These are phyloP conservation scores for Cephalopterus ornatus DNA, from an alignment of 2,113 vertebrate species.

Conservation along the genomic window DNA sequence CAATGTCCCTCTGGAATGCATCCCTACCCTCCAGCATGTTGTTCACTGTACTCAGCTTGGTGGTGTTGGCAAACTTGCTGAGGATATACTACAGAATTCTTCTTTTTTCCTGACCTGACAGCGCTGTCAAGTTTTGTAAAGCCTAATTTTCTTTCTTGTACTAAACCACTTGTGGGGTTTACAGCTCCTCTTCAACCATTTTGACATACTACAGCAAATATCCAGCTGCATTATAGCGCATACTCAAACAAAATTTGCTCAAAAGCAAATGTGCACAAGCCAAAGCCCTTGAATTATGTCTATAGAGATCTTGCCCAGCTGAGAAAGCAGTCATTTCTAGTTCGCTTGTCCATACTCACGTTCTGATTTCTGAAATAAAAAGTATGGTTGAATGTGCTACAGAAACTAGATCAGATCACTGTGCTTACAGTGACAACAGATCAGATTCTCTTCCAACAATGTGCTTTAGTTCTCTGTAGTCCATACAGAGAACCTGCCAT, in stretches of 20 bases:
- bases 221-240: not conserved
- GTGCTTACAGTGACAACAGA: not conserved
- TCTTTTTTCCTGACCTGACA: not conserved
- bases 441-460: not conserved
- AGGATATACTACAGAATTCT: not conserved
- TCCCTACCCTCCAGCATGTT: not conserved
- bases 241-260: not conserved
- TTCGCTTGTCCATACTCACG: not conserved
- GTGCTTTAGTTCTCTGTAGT: not conserved
- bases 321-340: not conserved
- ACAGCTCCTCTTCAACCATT: not conserved
- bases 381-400: not conserved
- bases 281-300: not conserved
- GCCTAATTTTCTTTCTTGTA: not conserved
- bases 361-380: not conserved
- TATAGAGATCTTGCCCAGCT: not conserved
- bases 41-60: accelerated
- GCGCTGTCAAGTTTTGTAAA: not conserved
- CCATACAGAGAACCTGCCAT: not conserved
- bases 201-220: not conserved
- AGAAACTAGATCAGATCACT: not conserved
- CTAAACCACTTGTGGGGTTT: not conserved
- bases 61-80: not conserved
- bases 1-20: not conserved
- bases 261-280: not conserved